phyloP scores from a whole-genome alignment of 2,888 invertebrate genomes.

The Andrena fulva region DNA sequence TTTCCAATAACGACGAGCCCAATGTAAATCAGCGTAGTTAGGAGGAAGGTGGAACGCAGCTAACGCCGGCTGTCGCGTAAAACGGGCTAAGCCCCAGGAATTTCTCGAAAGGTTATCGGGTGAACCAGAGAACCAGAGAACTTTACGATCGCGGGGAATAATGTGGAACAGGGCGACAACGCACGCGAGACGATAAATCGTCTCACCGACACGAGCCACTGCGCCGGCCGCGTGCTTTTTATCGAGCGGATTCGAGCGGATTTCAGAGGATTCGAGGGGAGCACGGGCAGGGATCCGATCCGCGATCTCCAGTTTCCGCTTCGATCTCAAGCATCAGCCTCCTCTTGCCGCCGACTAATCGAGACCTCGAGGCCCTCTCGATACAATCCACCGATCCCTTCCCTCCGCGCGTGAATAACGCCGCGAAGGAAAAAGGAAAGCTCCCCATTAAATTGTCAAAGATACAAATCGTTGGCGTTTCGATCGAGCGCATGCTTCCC shows the following conservation, averaged over 20 bases:
- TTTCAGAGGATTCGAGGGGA: not conserved
- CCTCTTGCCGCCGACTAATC: too few species aligned
- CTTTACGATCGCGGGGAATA: conserved; percentile 50
- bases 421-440: not conserved
- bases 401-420: not conserved
- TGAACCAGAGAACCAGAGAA: conserved; percentile 47
- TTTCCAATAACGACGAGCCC: conserved; percentile 8
- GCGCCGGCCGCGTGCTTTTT: conserved; percentile 14
- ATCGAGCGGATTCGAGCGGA: not conserved
- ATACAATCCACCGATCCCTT: not conserved
- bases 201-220: conserved; percentile 34
- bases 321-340: too few species aligned
- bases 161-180: conserved; percentile 52
- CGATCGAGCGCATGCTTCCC: conserved; percentile 21
- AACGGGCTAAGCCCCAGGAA: conserved; percentile 18
- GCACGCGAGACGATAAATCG: conserved; percentile 52
- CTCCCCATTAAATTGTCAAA: conserved; percentile 23
- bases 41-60: not conserved
- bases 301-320: conserved; percentile 17
- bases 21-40: conserved; percentile 1
- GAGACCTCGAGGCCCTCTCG: not conserved
- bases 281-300: conserved; percentile 15
- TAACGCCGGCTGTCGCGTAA: conserved; percentile 1
- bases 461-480: conserved; percentile 25
- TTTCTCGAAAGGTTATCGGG: conserved; percentile 60